Percentiles rank a stretch among this genome's conserved stretches.
These are phyloP conservation scores for Poecilia picta DNA, from an alignment of 2,797 vertebrate species.

Conservation along the genomic window DNA sequence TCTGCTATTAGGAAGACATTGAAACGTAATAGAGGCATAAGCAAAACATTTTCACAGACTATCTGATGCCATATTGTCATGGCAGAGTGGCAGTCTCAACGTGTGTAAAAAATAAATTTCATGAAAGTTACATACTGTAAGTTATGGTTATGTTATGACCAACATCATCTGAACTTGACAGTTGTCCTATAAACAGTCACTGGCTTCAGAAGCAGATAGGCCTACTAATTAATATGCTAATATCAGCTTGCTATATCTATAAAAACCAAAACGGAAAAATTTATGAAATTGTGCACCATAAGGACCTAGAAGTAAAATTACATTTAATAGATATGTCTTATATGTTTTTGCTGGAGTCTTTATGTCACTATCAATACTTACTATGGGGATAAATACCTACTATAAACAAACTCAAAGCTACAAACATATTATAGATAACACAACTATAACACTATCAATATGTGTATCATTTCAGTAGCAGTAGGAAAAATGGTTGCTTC, in stretches of 20 bases:
- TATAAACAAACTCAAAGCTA: background rate
- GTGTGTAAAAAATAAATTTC: no score
- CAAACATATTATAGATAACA: background rate
- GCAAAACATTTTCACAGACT: no score
- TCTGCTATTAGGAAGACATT: no score
- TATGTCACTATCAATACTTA: background rate
- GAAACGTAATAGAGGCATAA: no score
- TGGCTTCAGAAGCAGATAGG: no score
- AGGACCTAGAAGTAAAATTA: background rate
- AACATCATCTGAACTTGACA: background rate
- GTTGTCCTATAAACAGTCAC: background rate
- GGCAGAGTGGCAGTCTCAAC: no score
- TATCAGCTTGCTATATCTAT: background rate
- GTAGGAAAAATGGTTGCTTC: background rate
- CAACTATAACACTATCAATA: background rate
- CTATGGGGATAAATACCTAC: background rate
- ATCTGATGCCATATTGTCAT: no score
- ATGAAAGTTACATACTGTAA: background rate
- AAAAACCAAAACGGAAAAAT: background rate
- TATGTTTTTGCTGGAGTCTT: background rate
- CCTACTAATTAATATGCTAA: background rate
- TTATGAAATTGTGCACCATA: background rate
- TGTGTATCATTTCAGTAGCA: background rate
- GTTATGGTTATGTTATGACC: background rate
- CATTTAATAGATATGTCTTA: background rate